A percentile compares a stretch with the other conserved stretches of the same genome.
phyloP scores from a whole-genome alignment of 2,797 vertebrate species.

The Chaetodon trifasciatus region DNA sequence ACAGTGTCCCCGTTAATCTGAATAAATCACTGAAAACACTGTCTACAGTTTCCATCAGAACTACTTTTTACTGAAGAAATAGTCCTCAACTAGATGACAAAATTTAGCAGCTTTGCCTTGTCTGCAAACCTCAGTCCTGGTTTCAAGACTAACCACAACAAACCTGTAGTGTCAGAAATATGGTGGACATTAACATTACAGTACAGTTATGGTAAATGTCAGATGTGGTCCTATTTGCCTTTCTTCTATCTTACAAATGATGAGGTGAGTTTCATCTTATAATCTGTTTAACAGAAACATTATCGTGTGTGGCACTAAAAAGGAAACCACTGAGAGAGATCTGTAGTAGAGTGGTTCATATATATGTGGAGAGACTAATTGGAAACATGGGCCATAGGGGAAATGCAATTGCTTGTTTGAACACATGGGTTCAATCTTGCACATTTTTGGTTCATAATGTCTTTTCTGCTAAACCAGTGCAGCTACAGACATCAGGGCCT shows the following conservation, averaged over 20 bases:
- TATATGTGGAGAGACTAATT: not conserved
- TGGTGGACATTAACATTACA: not conserved
- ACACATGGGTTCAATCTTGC: not conserved
- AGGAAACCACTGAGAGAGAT: not conserved
- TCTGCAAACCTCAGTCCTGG: not conserved
- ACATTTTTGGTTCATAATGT: not conserved
- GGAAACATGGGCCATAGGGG: not conserved
- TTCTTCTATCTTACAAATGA: constrained; percentile 3
- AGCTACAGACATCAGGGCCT: not conserved
- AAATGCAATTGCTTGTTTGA: not conserved
- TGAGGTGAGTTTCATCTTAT: not conserved
- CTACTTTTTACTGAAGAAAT: too few species aligned
- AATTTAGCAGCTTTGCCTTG: too few species aligned
- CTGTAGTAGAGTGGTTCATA: not conserved
- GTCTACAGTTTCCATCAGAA: too few species aligned
- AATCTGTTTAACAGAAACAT: constrained; percentile 11
- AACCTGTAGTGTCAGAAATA: not conserved
- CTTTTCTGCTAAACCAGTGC: not conserved
- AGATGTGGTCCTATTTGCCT: constrained; percentile 20
- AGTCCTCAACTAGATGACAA: too few species aligned
- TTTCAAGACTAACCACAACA: not conserved
- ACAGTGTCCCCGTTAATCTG: too few species aligned
- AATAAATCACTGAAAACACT: too few species aligned
- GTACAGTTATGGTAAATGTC: not conserved
- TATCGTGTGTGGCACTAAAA: constrained; percentile 26